Conservation (phyloP, 1,140 invertebrate species). For the Babylonia areolata region DNA sequence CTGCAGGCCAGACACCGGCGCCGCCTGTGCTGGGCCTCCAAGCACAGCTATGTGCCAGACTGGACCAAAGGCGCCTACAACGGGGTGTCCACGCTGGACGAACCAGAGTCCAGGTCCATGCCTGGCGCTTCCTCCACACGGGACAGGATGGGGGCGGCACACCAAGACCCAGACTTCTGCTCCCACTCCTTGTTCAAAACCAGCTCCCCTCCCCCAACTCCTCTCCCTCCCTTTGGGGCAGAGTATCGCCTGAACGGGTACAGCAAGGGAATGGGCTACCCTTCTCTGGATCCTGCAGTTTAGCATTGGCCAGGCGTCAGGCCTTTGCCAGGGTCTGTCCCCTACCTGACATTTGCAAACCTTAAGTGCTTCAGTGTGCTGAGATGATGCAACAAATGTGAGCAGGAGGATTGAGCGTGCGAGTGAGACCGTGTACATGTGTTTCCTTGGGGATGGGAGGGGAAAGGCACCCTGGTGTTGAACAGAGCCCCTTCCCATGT, state of each 20-base stretch:
- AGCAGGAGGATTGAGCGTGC: too few species aligned
- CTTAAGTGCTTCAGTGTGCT: constrained; percentile 25
- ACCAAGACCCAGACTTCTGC: not conserved
- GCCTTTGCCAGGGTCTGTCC: not conserved
- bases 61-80: constrained; percentile 63
- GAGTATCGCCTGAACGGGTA: constrained; percentile 6
- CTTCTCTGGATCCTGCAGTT: not conserved
- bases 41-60: constrained; percentile 53
- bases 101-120: not conserved
- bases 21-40: constrained; percentile 66
- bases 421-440: too few species aligned
- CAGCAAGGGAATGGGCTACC: constrained; percentile 7
- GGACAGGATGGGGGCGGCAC: not conserved
- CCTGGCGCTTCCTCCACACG: not conserved
- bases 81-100: constrained; percentile 49
- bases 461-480: too few species aligned
- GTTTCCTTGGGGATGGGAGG: too few species aligned
- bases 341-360: not conserved
- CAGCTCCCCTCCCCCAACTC: not conserved
- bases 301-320: not conserved
- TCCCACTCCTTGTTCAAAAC: not conserved
- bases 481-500: too few species aligned
- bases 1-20: constrained; percentile 62
- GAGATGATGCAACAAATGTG: not conserved
- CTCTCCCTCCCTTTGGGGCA: not conserved